Conservation (phyloP, 2,888 invertebrate species). For the Philereme vetulata region DNA sequence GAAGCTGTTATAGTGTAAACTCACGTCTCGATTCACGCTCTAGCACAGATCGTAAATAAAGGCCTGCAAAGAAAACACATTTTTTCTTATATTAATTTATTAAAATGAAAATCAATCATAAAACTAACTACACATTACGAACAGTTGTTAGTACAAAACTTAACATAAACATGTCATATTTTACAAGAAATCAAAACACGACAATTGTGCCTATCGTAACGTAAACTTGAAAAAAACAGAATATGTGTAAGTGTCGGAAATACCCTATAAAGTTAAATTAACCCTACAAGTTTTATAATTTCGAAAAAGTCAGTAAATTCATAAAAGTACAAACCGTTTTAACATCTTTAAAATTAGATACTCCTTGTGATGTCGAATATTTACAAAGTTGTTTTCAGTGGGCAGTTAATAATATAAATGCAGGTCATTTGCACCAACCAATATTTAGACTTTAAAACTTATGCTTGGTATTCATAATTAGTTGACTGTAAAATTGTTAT, state of each 20-base stretch:
- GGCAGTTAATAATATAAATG: constrained; percentile 39
- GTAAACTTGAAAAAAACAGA: constrained; percentile 45
- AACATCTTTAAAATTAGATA: constrained; percentile 50
- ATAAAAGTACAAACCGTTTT: constrained; percentile 57
- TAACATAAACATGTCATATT: constrained; percentile 64
- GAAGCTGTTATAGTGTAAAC: too few relatives aligned
- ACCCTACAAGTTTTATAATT: constrained; percentile 41
- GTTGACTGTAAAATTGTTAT: background rate
- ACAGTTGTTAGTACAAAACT: constrained; percentile 66
- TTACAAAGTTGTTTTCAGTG: constrained; percentile 59
- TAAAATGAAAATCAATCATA: constrained; percentile 78
- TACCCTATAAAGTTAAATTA: constrained; percentile 57
- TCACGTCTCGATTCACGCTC: too few relatives aligned
- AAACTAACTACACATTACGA: constrained; percentile 71
- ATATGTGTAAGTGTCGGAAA: constrained; percentile 52
- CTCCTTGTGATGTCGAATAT: constrained; percentile 71
- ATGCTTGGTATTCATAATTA: background rate
- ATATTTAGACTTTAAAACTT: background rate
- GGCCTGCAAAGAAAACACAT: constrained; percentile 32
- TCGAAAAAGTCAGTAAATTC: constrained; percentile 68
- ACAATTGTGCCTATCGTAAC: constrained; percentile 45
- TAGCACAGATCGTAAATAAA: background rate
- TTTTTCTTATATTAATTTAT: constrained; percentile 69
- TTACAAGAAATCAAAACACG: constrained; percentile 62
- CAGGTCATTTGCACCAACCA: constrained; percentile 14